These are phyloP conservation scores for Lepidurus arcticus DNA, from an alignment of 1,140 invertebrate species.

Conservation along the genomic window DNA sequence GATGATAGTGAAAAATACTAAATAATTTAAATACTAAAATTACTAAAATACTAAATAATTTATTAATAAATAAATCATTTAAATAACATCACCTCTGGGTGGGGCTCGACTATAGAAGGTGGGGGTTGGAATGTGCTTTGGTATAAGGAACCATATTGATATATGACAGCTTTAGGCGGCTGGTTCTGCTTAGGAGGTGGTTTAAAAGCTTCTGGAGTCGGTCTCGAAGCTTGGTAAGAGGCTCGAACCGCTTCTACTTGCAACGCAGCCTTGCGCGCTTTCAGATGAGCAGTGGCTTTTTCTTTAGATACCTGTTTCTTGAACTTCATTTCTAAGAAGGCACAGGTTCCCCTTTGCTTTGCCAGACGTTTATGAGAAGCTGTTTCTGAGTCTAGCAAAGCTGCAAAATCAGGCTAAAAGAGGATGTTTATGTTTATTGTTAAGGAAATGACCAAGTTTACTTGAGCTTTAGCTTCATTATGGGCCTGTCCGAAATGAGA, in stretches of 20 bases:
- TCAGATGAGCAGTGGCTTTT: background rate
- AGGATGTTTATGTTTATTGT: background rate
- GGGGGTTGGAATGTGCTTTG: background rate
- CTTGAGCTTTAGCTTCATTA: background rate
- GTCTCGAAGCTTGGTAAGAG: background rate
- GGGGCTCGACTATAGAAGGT: background rate
- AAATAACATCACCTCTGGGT: background rate
- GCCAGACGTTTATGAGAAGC: background rate
- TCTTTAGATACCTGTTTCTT: background rate
- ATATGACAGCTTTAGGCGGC: constrained; percentile 16
- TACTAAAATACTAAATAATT: too few relatives aligned
- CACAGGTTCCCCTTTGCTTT: background rate
- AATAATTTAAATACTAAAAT: too few relatives aligned
- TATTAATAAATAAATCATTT: background rate
- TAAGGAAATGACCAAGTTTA: background rate
- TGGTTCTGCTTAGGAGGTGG: background rate
- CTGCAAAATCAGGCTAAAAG: background rate
- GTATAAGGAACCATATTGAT: constrained; percentile 9
- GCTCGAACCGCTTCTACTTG: constrained; percentile 8
- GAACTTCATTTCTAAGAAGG: background rate
- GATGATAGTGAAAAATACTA: background rate
- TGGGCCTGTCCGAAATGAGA: background rate
- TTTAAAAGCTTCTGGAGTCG: background rate
- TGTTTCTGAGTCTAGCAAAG: background rate
- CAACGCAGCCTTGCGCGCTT: background rate